These are phyloP conservation scores for Halcyon chelicuti DNA, from an alignment of 2,797 vertebrate species.

Conservation along the genomic window DNA sequence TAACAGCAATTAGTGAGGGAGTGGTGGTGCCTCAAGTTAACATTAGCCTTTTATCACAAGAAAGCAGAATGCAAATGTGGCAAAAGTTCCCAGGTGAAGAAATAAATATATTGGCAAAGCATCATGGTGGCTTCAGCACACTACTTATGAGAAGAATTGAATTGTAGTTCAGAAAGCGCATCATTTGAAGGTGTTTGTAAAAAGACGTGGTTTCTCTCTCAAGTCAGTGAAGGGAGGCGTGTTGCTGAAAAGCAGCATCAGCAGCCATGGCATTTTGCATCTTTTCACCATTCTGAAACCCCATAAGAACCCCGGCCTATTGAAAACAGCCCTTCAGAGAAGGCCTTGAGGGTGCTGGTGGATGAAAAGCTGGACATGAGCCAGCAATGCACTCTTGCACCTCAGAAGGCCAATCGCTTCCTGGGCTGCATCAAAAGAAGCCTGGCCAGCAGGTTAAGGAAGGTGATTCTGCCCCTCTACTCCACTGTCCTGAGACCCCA, in stretches of 20 bases:
- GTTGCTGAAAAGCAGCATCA: neutral
- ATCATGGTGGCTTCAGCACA: neutral
- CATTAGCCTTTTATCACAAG: conserved; percentile 8
- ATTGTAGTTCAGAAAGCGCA: neutral
- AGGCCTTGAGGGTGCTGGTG: neutral
- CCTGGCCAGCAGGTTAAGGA: fast-evolving
- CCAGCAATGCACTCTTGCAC: neutral
- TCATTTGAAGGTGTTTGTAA: neutral
- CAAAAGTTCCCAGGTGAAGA: conserved; percentile 38
- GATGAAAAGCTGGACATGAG: neutral
- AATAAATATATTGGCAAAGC: conserved; percentile 5
- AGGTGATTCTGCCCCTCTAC: neutral
- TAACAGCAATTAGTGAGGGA: conserved; percentile 57
- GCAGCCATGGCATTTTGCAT: neutral
- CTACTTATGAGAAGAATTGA: neutral
- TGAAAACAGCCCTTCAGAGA: neutral
- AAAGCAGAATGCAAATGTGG: conserved; percentile 63
- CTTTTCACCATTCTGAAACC: neutral
- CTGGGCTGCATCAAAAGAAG: neutral
- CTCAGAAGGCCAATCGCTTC: neutral
- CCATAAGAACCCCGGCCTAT: neutral
- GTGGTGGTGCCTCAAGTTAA: conserved; percentile 24
- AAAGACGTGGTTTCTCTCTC: neutral
- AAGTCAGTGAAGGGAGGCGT: neutral
- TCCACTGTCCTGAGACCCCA: neutral